Evolutionary conservation across 2,113 vertebrate genomes (phyloP), one percentile per base, ranked within the genome.

Genomic region (Tragelaphus scriptus): DNA sequence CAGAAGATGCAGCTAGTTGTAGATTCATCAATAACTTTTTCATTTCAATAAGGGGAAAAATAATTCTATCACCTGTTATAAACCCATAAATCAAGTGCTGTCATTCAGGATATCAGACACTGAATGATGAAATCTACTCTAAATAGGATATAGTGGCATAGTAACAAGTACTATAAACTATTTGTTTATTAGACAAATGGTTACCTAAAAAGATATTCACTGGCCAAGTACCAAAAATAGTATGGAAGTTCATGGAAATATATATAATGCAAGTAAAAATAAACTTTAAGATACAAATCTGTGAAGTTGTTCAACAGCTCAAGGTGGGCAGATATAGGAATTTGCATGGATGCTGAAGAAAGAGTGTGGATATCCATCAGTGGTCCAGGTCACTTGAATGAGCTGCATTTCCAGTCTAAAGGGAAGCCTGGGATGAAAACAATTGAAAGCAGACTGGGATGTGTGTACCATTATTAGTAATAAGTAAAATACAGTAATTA

Each of bases 361-460:
- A 36, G 16, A 23, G 2, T 2, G 0, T 13, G 14, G 19, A 6
- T 26, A 21, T 4, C 3, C 11, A 5, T 58, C 7, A 2, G 32
- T 36, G 53, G 30, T 61, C 58, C 26, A 61, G 51, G 63, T 16
- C 9, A 25, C 4, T 16, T 47, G 40, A 53, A 32, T 40, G 32
- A 82, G 6, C 6, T 14, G 49, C 15, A 32, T 40, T 15, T 11
- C 4, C 28, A 49, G 36, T 89, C n/a, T 86, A 36, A 90, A 82
- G 1, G 53, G 28, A 85, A 88, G 26, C 3, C 8, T 65, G 16
- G 5, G 1, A 4, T 68, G 25, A 84, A 71, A 65, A 79, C 0
- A 49, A 5, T 26, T 49, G 17, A 14, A 61, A 26, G 4, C 56
- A 86, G 3, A 12, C 28, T 65, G 40, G n/a, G 11, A 25, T 44